A percentile compares a stretch with the other conserved stretches of the same genome.
phyloP scores from a whole-genome alignment of 2,888 invertebrate species.

The Neuroscelio doddi region DNA sequence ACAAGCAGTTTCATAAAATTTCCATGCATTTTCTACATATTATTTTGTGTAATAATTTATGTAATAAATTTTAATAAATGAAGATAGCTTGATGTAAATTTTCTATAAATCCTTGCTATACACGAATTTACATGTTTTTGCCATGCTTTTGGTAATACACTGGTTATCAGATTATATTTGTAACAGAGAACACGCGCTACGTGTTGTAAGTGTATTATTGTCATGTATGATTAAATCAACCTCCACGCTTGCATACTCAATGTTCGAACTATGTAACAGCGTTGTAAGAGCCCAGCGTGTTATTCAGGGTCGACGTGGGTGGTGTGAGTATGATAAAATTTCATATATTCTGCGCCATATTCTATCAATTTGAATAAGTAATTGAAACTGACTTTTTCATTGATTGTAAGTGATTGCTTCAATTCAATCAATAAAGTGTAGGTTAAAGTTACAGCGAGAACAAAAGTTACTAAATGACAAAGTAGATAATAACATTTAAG shows the following conservation, averaged over 20 bases:
- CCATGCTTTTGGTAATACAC: not conserved
- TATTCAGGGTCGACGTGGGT: not conserved
- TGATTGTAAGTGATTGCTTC: no score
- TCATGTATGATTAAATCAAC: conserved; percentile 11
- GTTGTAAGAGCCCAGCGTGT: not conserved
- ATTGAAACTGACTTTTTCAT: no score
- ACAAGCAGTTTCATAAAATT: no score
- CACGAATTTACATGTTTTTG: not conserved
- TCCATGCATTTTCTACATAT: not conserved
- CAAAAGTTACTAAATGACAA: no score
- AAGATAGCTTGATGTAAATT: not conserved
- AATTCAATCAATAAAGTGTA: no score
- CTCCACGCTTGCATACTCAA: not conserved
- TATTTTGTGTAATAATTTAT: no score
- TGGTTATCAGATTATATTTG: conserved; percentile 3
- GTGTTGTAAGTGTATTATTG: conserved; percentile 7
- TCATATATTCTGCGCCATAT: not conserved
- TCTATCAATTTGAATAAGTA: no score
- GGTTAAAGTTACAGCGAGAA: no score
- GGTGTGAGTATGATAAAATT: not conserved
- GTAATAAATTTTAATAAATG: not conserved
- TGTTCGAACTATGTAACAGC: not conserved
- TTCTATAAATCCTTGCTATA: not conserved
- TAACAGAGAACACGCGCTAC: conserved; percentile 2
- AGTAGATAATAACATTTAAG: no score